Base-by-base conservation (phyloP, 1,140 invertebrate species). In the Musca vetustissima region DNA sequence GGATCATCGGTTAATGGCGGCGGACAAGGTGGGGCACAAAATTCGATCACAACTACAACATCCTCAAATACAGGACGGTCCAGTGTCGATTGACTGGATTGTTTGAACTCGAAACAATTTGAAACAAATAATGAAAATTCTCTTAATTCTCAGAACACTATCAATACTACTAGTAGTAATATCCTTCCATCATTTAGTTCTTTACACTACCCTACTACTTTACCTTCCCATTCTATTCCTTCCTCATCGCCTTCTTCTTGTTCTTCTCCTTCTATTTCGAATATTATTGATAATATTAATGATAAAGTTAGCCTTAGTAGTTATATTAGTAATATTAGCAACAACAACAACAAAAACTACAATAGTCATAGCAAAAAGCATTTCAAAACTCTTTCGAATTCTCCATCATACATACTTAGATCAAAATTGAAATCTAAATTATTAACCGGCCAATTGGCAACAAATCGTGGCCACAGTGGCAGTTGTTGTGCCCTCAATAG, bases 1-100 rank as follows among this genome's bases (percentile, higher is more conserved):
- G 69, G 75, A 64, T 71, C 74, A 15, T 67, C 74, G 70, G 66
- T 72, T 71, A 78, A 78, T 75, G 73, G 72, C 73, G 70, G 76
- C 72, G 77, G 77, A 80, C 79, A 81, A 81, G 79, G 79, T 81
- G 79, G 79, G 79, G 74, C 77, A 80, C 80, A 70, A 70, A 67
- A 67, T 57, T 67, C 66, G 43, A 70, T 59, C 25, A 53, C 69
- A 55, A 69, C 68, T 50, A 59, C 69, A 61, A 65, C 50, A 57
- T 61, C 69, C 55, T 50, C 69, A 49, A 70, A 61, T 64, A 69
- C 67, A 64, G 70, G 70, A 61, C 64, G 70, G 66, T 71, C 70
- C 36, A 69, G 70, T 65, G 64, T 66, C 47, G 67, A 71, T 28
- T 65, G 64, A 68, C 70, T 69, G 48, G 70, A 69, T 71, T 66